Conservation (phyloP, 2,797 vertebrate species). For the Eurystomus glaucurus region DNA sequence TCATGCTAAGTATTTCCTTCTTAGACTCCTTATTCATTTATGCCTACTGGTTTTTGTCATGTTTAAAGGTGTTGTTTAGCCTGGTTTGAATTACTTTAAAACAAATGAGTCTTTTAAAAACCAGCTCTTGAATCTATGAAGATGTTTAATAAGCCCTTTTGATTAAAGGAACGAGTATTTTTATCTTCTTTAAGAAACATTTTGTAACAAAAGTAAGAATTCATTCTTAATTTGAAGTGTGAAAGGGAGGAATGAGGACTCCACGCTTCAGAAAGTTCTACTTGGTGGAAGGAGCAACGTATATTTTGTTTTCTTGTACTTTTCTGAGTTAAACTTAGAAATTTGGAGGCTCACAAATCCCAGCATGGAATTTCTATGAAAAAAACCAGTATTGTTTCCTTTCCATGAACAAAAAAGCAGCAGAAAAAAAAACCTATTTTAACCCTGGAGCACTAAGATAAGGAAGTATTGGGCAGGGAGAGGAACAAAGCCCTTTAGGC, state of each 20-base stretch:
- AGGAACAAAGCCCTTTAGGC: constrained; percentile 1
- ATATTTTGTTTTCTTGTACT: not conserved
- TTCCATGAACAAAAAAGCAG: not conserved
- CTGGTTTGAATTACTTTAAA: constrained; percentile 63
- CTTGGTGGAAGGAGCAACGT: rapidly evolving
- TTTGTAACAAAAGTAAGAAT: constrained; percentile 38
- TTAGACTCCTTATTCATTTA: constrained; percentile 26
- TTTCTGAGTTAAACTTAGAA: not conserved
- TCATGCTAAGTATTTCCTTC: constrained; percentile 59
- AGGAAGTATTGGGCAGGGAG: not conserved
- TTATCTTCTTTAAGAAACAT: constrained; percentile 24
- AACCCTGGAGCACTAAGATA: constrained; percentile 2
- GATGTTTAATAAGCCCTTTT: constrained; percentile 48
- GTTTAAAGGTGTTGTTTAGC: constrained; percentile 69
- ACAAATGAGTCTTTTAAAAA: constrained; percentile 31
- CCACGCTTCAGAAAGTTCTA: not conserved
- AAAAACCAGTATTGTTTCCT: not conserved
- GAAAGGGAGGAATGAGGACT: not conserved
- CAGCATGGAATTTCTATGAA: not conserved
- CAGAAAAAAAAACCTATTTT: rapidly evolving
- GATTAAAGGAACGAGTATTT: constrained; percentile 3
- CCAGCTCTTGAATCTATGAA: not conserved
- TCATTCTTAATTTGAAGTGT: constrained; percentile 33
- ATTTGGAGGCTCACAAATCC: not conserved
- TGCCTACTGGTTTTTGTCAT: constrained; percentile 48